Evolutionary conservation across 2,797 vertebrate genomes (phyloP).

Genomic region (Intellagama lesueurii): DNA sequence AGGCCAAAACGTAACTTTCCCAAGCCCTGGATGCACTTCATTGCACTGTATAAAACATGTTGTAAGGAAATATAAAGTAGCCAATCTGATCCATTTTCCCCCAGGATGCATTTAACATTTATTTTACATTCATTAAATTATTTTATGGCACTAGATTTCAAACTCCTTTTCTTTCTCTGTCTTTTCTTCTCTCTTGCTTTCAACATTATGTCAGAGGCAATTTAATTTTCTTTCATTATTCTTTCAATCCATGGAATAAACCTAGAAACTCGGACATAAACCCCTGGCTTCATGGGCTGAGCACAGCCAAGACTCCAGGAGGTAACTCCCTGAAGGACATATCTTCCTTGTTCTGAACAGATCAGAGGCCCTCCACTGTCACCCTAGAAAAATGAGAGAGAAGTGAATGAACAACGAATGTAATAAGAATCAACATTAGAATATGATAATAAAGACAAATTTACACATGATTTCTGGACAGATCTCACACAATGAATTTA

Average conservation of each 20-base stretch:
- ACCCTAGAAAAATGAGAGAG: conserved; percentile 80
- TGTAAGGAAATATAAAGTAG: conserved; percentile 19
- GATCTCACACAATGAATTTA: background rate
- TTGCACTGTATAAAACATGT: background rate
- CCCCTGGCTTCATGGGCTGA: conserved; percentile 91
- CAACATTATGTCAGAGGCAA: conserved; percentile 18
- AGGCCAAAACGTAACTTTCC: too few relatives aligned
- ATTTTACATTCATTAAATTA: conserved; percentile 55
- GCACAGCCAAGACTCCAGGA: conserved; percentile 97
- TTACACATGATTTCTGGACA: background rate
- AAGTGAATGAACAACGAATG: background rate
- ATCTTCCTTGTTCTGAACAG: conserved; percentile 86
- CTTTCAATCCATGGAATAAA: conserved; percentile 87
- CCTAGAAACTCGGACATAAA: conserved; percentile 91
- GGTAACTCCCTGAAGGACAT: conserved; percentile 91
- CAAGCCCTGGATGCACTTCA: too few relatives aligned
- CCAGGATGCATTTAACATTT: conserved; percentile 37
- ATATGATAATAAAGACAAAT: background rate
- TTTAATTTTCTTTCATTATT: conserved; percentile 75
- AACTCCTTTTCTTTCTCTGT: conserved; percentile 11
- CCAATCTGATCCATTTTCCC: conserved; percentile 4
- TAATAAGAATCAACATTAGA: background rate
- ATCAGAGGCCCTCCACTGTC: conserved; percentile 97
- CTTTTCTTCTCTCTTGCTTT: conserved; percentile 9
- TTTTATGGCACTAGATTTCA: conserved; percentile 49